phyloP scores from a whole-genome alignment of 2,888 invertebrate species.

The Cantharis lateralis region DNA sequence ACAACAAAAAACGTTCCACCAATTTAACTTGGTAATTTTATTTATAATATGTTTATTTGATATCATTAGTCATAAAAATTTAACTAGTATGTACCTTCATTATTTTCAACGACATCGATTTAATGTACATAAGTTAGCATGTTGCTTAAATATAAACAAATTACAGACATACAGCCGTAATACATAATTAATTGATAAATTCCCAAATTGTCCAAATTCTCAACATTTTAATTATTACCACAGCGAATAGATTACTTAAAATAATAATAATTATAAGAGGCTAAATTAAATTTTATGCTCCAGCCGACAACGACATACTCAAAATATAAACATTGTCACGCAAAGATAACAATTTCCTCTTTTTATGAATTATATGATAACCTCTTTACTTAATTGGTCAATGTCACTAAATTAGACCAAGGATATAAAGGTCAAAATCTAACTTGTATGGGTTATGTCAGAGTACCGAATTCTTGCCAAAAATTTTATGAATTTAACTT shows the following conservation, averaged over 20 bases:
- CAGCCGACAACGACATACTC: not conserved
- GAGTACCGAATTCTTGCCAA: not conserved
- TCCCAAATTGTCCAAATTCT: not conserved
- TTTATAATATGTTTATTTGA: not conserved
- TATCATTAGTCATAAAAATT: not conserved
- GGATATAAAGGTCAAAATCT: conserved; percentile 2
- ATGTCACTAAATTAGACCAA: conserved; percentile 12
- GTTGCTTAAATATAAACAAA: not conserved
- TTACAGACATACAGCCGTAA: not conserved
- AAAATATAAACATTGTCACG: not conserved
- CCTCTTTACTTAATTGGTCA: conserved; percentile 5
- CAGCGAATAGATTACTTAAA: not conserved
- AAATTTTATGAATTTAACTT: not conserved
- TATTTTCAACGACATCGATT: not conserved
- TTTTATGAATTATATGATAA: conserved; percentile 3
- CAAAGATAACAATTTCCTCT: conserved; percentile 2
- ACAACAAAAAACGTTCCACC: not conserved
- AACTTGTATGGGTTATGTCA: not conserved
- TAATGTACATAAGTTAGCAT: not conserved
- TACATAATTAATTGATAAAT: not conserved
- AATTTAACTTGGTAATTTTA: not conserved
- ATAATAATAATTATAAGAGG: not conserved
- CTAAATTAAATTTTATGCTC: not conserved
- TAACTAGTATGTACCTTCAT: not conserved
- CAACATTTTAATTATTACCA: not conserved